Evolutionary conservation across 2,797 vertebrate species (phyloP).

Genomic region (Arctocebus calabarensis): DNA sequence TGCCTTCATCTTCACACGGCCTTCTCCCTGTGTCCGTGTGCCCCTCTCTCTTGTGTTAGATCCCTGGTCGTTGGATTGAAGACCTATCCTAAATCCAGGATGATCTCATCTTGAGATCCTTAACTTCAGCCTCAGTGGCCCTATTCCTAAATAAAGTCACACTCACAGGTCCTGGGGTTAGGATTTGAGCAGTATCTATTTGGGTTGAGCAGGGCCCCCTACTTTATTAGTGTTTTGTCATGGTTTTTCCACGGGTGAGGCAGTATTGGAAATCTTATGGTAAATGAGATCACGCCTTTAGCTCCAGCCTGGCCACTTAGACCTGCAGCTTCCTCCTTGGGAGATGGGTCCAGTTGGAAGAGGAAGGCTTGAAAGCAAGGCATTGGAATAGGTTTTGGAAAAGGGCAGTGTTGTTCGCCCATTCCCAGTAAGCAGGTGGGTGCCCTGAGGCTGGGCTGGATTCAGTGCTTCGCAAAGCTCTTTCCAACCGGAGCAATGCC

Average conservation of each 20-base stretch:
- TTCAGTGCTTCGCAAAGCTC: background rate
- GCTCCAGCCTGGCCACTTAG: background rate
- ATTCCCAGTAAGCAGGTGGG: background rate
- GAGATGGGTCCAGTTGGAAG: background rate
- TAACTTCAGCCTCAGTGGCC: background rate
- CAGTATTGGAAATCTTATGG: background rate
- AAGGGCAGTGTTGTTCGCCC: background rate
- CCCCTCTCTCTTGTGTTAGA: background rate
- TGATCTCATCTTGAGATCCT: background rate
- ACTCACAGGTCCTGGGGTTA: background rate
- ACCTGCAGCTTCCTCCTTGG: background rate
- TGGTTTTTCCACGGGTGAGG: background rate
- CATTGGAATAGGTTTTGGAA: background rate
- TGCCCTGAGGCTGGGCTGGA: background rate
- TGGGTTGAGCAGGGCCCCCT: background rate
- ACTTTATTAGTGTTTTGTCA: rapidly evolving
- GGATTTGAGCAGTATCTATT: background rate
- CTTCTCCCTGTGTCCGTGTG: background rate
- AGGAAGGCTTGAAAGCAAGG: background rate
- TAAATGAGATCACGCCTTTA: background rate
- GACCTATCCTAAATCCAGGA: background rate
- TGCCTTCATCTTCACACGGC: too few relatives aligned
- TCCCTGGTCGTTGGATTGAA: background rate
- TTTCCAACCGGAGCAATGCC: rapidly evolving
- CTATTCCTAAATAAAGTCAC: background rate